Evolutionary conservation across 2,113 vertebrate species (phyloP).

Genomic region (Lethenteron reissneri): DNA sequence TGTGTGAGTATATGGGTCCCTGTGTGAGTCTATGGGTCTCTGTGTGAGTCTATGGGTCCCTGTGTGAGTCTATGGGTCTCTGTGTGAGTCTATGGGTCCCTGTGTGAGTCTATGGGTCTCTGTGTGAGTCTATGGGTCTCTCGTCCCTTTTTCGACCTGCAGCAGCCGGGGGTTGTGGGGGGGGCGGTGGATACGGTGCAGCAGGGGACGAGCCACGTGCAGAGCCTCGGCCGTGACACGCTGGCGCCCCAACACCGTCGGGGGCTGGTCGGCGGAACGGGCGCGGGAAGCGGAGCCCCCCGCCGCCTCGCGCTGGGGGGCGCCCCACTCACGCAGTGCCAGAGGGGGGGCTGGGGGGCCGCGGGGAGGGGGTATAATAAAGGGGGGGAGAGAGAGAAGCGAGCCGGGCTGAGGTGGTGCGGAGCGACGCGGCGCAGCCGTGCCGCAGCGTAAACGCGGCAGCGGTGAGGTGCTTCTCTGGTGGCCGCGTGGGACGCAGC

Average conservation of each 20-base stretch:
- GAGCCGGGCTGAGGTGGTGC: background rate
- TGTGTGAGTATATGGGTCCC: too few species aligned
- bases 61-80: too few species aligned
- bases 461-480: too few species aligned
- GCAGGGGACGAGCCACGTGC: conserved; percentile 46
- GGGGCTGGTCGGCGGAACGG: conserved; percentile 13
- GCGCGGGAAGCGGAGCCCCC: too few species aligned
- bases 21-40: too few species aligned
- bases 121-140: too few species aligned
- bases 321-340: conserved; percentile 32
- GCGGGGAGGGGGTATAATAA: conserved; percentile 10
- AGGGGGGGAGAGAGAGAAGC: background rate
- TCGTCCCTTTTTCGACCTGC: background rate
- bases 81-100: too few species aligned
- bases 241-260: conserved; percentile 38
- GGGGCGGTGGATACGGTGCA: conserved; percentile 59
- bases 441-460: too few species aligned
- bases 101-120: too few species aligned
- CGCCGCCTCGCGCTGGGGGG: conserved; percentile 24
- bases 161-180: too few species aligned
- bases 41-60: too few species aligned
- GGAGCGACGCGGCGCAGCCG: background rate
- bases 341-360: conserved; percentile 38
- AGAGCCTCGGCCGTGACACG: conserved; percentile 56
- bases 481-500: too few species aligned